phyloP scores from a whole-genome alignment of 2,888 invertebrate species.

The Laspeyria flexula region DNA sequence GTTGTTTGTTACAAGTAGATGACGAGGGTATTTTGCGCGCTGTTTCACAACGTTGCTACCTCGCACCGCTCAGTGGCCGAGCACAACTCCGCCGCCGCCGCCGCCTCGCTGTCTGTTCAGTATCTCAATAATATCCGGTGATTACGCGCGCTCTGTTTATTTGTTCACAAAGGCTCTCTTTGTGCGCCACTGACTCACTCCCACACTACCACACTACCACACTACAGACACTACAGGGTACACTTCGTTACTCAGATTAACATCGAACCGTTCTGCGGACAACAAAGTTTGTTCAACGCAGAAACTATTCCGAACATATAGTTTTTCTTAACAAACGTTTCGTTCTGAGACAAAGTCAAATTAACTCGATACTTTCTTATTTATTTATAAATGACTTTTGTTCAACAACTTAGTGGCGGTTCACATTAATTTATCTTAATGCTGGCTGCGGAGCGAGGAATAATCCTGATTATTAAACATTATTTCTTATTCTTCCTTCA shows the following conservation, averaged over 20 bases:
- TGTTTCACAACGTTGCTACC: too few relatives aligned
- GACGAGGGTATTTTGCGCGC: too few relatives aligned
- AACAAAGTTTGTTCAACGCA: neutral
- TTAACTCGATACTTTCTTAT: neutral
- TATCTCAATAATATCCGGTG: conserved; percentile 6
- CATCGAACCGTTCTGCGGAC: conserved; percentile 1
- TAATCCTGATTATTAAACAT: too few relatives aligned
- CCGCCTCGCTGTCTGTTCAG: neutral
- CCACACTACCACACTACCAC: neutral
- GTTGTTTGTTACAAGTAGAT: too few relatives aligned
- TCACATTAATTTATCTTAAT: neutral
- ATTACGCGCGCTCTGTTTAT: conserved; percentile 2
- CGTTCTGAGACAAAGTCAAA: neutral
- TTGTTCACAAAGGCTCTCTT: conserved; percentile 6
- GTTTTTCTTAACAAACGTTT: neutral
- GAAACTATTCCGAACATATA: neutral
- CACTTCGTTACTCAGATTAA: neutral
- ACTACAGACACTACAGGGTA: too few relatives aligned
- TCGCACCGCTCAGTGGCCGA: too few relatives aligned
- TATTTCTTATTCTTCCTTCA: too few relatives aligned
- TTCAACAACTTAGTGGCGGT: neutral
- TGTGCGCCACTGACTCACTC: neutral
- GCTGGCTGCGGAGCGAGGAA: too few relatives aligned
- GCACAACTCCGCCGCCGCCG: too few relatives aligned
- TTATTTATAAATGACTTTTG: neutral